Percentiles rank a stretch among this genome's conserved stretches.
Conservation (phyloP, 2,888 invertebrate species). For the Iselma pallidipennis region DNA sequence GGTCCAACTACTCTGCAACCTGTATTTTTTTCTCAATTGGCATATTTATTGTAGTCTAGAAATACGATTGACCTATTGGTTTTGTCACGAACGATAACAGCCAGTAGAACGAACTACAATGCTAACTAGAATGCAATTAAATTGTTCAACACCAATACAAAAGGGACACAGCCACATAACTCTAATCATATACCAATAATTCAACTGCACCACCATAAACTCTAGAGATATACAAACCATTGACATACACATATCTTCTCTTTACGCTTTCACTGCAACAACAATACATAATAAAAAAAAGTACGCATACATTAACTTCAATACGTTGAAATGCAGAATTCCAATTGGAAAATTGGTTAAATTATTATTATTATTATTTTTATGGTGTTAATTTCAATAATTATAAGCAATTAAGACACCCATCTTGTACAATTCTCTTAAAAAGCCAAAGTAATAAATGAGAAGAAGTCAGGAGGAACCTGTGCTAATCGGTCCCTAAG, state of each 20-base stretch:
- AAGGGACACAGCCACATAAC: neutral
- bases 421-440: neutral
- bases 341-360: too few relatives aligned
- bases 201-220: neutral
- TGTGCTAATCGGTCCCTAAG: neutral
- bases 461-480: neutral
- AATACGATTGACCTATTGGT: neutral
- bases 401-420: neutral
- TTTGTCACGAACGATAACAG: constrained; percentile 20
- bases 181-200: neutral
- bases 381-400: neutral
- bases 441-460: constrained; percentile 1
- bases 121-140: constrained; percentile 12
- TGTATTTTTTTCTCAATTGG: neutral
- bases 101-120: neutral
- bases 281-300: neutral
- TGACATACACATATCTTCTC: neutral
- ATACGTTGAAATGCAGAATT: neutral
- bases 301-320: neutral
- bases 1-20: too few relatives aligned
- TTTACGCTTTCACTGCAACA: neutral
- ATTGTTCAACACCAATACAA: constrained; percentile 5
- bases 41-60: neutral
- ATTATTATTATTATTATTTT: neutral
- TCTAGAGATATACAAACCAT: neutral